These are phyloP conservation scores for Pherbina coryleti DNA, from an alignment of 2,888 invertebrate species.

Conservation along the genomic window DNA sequence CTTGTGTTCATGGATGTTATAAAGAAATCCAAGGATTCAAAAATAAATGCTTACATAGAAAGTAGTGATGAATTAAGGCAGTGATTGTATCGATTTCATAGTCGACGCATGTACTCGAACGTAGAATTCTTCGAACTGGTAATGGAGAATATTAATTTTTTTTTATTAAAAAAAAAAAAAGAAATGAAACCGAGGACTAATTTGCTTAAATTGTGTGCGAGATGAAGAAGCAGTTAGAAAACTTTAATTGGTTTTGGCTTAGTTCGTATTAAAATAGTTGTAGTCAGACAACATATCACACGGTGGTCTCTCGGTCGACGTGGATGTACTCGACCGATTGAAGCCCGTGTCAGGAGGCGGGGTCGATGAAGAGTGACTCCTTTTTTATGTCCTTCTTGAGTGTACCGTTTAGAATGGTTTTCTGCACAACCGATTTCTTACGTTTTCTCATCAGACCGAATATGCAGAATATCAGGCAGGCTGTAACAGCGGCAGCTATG, in stretches of 20 bases:
- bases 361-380: constrained; percentile 69
- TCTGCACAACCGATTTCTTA: constrained; percentile 72
- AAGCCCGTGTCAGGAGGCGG: constrained; percentile 88
- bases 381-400: constrained; percentile 76
- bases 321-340: constrained; percentile 93
- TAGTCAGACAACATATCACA: constrained; percentile 74
- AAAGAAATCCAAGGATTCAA: too few relatives aligned
- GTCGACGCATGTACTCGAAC: not conserved
- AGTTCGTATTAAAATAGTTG: constrained; percentile 45
- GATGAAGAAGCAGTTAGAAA: constrained; percentile 42
- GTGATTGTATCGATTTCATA: constrained; percentile 60
- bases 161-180: not conserved
- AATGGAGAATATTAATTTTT: too few relatives aligned
- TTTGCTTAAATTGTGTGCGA: constrained; percentile 29
- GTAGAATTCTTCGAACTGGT: not conserved
- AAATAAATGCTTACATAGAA: constrained; percentile 4
- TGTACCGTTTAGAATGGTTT: constrained; percentile 68
- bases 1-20: too few relatives aligned
- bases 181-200: not conserved
- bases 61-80: constrained; percentile 55
- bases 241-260: constrained; percentile 12
- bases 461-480: constrained; percentile 73
- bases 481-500: constrained; percentile 73
- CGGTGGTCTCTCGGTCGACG: constrained; percentile 93
- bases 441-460: constrained; percentile 74